These are phyloP conservation scores for Ochlodes sylvanus DNA, from an alignment of 2,888 invertebrate species.

Conservation along the genomic window DNA sequence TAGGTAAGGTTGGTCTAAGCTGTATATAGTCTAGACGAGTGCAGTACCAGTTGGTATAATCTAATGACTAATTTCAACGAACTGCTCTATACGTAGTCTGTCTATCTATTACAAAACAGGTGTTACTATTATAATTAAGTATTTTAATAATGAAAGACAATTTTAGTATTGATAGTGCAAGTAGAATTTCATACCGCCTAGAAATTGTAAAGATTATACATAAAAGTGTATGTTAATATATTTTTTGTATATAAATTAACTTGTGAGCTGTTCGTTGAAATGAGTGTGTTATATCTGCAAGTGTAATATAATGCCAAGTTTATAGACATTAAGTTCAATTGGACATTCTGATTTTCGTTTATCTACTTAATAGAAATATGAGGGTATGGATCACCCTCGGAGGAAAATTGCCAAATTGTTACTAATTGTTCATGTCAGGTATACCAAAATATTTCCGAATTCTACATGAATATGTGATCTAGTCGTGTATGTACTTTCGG, in stretches of 20 bases:
- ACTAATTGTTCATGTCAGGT: constrained; percentile 73
- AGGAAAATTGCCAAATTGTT: constrained; percentile 79
- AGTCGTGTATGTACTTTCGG: constrained; percentile 85
- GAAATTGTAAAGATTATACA: constrained; percentile 32
- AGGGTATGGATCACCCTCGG: constrained; percentile 52
- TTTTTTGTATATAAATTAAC: neutral
- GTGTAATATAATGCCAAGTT: constrained; percentile 28
- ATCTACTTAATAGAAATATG: constrained; percentile 56
- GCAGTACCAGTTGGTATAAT: constrained; percentile 63
- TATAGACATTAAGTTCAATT: constrained; percentile 33
- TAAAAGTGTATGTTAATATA: constrained; percentile 30
- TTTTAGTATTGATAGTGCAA: constrained; percentile 29
- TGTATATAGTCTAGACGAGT: constrained; percentile 71
- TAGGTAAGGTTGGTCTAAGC: constrained; percentile 80
- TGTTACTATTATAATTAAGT: constrained; percentile 28
- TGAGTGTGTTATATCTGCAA: constrained; percentile 11
- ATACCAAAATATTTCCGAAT: constrained; percentile 84
- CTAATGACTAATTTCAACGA: constrained; percentile 57
- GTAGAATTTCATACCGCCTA: constrained; percentile 35
- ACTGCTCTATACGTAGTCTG: constrained; percentile 5
- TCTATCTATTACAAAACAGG: constrained; percentile 30
- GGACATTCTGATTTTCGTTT: constrained; percentile 23
- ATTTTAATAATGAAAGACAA: constrained; percentile 33
- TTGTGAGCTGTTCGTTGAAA: constrained; percentile 16
- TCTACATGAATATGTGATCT: constrained; percentile 85